Base-by-base conservation (phyloP, 2,113 vertebrate genomes). In the Gorilla gorilla region DNA sequence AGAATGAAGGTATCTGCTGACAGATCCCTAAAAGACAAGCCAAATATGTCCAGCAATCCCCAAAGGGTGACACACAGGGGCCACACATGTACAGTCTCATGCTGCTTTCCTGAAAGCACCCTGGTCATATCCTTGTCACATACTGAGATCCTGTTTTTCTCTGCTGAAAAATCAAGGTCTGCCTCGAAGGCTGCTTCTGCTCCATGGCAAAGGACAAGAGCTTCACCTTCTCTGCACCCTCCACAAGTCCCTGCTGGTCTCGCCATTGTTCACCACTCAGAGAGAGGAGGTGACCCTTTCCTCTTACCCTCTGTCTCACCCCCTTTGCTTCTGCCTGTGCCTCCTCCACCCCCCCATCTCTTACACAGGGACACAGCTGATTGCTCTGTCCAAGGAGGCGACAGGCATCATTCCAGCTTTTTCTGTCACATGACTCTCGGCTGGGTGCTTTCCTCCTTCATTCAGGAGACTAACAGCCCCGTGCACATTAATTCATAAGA, bases 181-280 rank as follows among this genome's bases (percentile, higher is more conserved):
- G 3, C 5, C 59, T 14, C 2, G 0, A 40, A 68, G 80, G 8
- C 40, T 55, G 20, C 32, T 76, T 43, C 59, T 82, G 23, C 43
- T 45, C 17, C 32, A 23, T 9, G 16, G 64, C 10, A 4, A 64
- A 80, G 25, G 75, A 38, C 57, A 43, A 52, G 64, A 45, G 23
- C 17, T 38, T 80, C 23, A 61, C 70, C 35, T 55, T 45, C 52
- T 66, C 23, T 9, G 45, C 2, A 52, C 8, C 20, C 50, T 50
- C n/a, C 14, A 5, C 32, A 22, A 32, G 12, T 90, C 38, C n/a
- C 32, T 8, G 2, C 38, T 50, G 13, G 4, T 17, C 38, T 18
- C 13, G 18, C 18, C 0, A 0, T 11, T 32, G 1, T 30, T 61
- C 9, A 35, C 12, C 16, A 43, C 25, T 20, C 38, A 14, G 57